Evolutionary conservation across 2,797 vertebrate genomes (phyloP), one percentile per base, ranked within the genome.

Genomic region (Scomberomorus guttatus): DNA sequence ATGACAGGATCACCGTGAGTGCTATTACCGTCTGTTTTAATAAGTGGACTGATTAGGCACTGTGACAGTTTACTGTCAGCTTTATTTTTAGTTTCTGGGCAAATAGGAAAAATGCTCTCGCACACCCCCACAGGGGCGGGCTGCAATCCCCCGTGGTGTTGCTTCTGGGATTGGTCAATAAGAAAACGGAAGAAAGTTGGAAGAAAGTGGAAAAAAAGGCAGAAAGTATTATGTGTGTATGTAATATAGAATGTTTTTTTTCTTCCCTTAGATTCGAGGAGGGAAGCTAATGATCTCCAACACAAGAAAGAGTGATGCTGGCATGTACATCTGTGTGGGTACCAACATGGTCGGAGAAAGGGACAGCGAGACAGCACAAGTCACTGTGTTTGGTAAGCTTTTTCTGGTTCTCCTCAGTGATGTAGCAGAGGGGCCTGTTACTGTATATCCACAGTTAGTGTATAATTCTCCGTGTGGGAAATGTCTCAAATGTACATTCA

Each of bases 241-340:
- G 39, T 32, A 64, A n/a, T 2, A 0, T 17, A 17, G 17, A 6
- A 50, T 50, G 20, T 50, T 22, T 5, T 17, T 27, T 15, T 60
- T 48, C 24, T 20, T 15, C 14, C 5, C 83, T 82, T 79, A 99
- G 98, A 98, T 99, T 71, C 97, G 98, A 77, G 96, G 98, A 90
- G 98, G 98, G 20, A 99, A 99, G 86, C 94, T 99, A 74, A 99
- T 99, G 98, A 99, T 99, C 86, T 98, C 98, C 72, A 99, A 98
- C 87, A 97, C 97, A 20, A 96, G 95, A 48, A 99, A 98, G 89
- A 97, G 96, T 0, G 98, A 99, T 27, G 97, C 98, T 0, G 98
- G 98, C 52, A 99, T 98, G 96, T 99, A 99, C 72, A 96, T 97
- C 24, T 99, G 98, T 79, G 98, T 99, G 52, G 98, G 97, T 5